Evolutionary conservation across 2,888 invertebrate species (phyloP).

Genomic region (Caenorhabditis auriculariae): DNA sequence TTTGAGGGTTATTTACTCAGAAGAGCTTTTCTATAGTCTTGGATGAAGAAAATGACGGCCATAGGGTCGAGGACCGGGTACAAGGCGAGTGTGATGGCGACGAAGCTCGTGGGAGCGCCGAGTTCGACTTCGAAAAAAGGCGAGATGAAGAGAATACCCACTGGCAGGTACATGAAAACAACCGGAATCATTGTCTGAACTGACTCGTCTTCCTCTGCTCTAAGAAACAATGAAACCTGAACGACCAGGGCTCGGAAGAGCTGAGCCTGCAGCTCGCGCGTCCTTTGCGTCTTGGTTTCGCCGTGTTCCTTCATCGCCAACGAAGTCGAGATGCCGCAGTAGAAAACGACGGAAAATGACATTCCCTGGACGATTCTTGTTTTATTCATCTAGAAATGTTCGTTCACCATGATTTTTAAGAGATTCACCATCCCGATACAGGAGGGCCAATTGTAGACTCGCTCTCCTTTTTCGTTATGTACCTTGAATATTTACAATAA

Average conservation of each 20-base stretch:
- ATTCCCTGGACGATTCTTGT: conserved; percentile 2
- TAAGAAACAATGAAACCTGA: no score
- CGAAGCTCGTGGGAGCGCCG: background rate
- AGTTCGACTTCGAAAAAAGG: conserved; percentile 9
- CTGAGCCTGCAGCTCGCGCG: conserved; percentile 12
- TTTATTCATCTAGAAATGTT: no score
- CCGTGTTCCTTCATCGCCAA: background rate
- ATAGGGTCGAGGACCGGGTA: conserved; percentile 7
- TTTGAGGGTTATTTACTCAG: no score
- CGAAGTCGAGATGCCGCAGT: conserved; percentile 7
- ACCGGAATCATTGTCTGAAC: conserved; percentile 13
- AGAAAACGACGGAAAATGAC: conserved; percentile 7
- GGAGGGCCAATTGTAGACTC: no score
- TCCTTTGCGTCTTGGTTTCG: conserved; percentile 1
- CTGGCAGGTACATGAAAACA: conserved; percentile 8
- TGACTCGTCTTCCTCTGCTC: no score
- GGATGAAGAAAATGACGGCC: conserved; percentile 11
- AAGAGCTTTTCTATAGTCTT: conserved; percentile 10
- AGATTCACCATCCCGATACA: no score
- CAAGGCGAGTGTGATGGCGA: conserved; percentile 2
- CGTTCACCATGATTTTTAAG: no score
- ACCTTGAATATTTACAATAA: no score
- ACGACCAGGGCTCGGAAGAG: conserved; percentile 9
- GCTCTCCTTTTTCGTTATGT: no score
- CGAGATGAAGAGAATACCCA: conserved; percentile 3